Base-by-base conservation (phyloP, 2,797 vertebrate genomes). In the Arnoldichthys spilopterus region DNA sequence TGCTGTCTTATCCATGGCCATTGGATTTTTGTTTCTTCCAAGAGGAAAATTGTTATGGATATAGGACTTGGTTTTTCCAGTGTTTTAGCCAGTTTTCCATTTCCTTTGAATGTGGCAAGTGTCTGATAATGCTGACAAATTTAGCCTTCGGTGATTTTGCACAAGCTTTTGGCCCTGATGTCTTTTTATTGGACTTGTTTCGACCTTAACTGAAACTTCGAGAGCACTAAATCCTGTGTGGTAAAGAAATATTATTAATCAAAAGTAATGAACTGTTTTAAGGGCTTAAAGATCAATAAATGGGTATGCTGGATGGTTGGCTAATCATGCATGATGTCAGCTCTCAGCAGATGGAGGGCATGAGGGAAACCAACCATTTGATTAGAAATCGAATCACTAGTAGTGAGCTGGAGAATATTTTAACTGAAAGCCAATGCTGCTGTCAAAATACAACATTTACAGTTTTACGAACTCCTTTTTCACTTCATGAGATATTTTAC, bases 51-150 rank as follows among this genome's bases (percentile, higher is more conserved):
- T 78, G n/a, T 83, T 72, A 76, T 49, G 83, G 72, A 82, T 72
- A 84, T 78, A 78, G 82, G 68, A 74, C 49, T 78, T 58, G 67
- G 34, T 82, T 85, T 89, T 90, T 88, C 74, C 79, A 1, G 26
- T 24, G 34, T 7, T 18, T 20, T 43, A 79, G 81, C 78, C 84
- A 89, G 70, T 54, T 84, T 79, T 78, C 77, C 76, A 69, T 59
- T 3, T 84, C 76, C 74, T 43, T 69, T 73, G 69, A 82, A 78
- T 82, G 75, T 84, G 72, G 72, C 74, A 64, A 77, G 77, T 84
- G 77, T 77, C 77, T 78, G 51, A 70, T 49, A 78, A 77, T 56
- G 3, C 74, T 79, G 73, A 83, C 80, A 89, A 67, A 81, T 83
- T 61, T 73, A 82, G 76, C 67, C 28, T 58, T 64, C 73, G 70